Evolutionary conservation across 2,113 vertebrate genomes (phyloP).

Genomic region (Notothenia coriiceps): DNA sequence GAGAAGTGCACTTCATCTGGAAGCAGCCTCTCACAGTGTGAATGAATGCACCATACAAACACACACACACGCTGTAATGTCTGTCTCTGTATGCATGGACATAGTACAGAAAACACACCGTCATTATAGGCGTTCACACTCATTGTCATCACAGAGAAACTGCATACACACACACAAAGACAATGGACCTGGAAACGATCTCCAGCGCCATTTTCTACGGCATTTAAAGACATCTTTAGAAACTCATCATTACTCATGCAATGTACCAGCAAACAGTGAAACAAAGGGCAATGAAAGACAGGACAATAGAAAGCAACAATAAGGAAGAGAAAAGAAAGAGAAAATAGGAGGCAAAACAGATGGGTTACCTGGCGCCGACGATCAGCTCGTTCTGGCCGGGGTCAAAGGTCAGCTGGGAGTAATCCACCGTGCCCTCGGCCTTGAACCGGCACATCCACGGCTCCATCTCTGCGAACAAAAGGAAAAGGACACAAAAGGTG

Average conservation of each 20-base stretch:
- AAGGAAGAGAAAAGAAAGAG: slow-evolving; percentile 24
- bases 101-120: too few species aligned
- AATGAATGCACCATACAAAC: slow-evolving; percentile 2
- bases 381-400: slow-evolving; percentile 96
- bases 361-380: slow-evolving; percentile 94
- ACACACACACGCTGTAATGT: background rate
- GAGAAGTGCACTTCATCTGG: slow-evolving; percentile 48
- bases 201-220: slow-evolving; percentile 41
- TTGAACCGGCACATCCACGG: slow-evolving; percentile 95
- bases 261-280: slow-evolving; percentile 25
- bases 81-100: background rate
- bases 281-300: slow-evolving; percentile 20
- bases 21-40: slow-evolving; percentile 21
- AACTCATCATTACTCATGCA: slow-evolving; percentile 66
- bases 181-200: slow-evolving; percentile 50
- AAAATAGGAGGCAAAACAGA: background rate
- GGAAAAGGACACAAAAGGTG: slow-evolving; percentile 41
- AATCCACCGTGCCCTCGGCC: slow-evolving; percentile 94
- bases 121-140: background rate
- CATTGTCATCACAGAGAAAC: background rate
- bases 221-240: slow-evolving; percentile 57
- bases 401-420: slow-evolving; percentile 97
- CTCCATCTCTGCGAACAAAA: slow-evolving; percentile 89
- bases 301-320: background rate
- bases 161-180: slow-evolving; percentile 27